phyloP scores from a whole-genome alignment of 2,888 invertebrate genomes.

The Anarsia innoxiella region DNA sequence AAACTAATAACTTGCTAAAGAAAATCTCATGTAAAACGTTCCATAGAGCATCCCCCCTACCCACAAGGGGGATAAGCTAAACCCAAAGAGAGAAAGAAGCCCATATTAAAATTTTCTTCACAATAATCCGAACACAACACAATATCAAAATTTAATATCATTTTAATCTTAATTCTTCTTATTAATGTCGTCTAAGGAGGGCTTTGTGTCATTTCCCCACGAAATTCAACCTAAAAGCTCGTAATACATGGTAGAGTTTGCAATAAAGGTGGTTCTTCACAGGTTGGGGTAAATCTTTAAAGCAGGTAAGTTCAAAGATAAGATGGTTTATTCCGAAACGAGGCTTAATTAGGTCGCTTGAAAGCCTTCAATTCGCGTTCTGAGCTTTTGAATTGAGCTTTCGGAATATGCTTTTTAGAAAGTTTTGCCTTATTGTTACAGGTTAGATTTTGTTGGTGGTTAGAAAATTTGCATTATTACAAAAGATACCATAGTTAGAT shows the following conservation, averaged over 20 bases:
- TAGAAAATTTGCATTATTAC: too few species aligned
- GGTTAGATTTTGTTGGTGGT: too few species aligned
- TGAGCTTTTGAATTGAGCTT: too few species aligned
- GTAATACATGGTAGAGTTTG: slow-evolving; percentile 18
- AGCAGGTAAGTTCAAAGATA: slow-evolving; percentile 71
- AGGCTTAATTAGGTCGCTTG: slow-evolving; percentile 63
- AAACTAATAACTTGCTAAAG: too few species aligned
- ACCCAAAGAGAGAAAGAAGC: slow-evolving; percentile 47
- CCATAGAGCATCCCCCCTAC: background rate
- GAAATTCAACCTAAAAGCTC: background rate
- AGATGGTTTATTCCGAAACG: slow-evolving; percentile 50
- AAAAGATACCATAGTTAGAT: too few species aligned
- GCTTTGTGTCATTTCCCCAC: slow-evolving; percentile 15
- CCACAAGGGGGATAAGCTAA: too few species aligned
- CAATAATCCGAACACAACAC: slow-evolving; percentile 71
- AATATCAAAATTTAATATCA: slow-evolving; percentile 75
- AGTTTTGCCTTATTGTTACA: too few species aligned
- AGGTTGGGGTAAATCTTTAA: slow-evolving; percentile 33
- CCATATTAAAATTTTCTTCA: slow-evolving; percentile 66
- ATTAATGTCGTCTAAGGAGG: slow-evolving; percentile 67
- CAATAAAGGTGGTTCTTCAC: slow-evolving; percentile 26
- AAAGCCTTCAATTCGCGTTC: too few species aligned
- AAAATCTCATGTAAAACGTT: too few species aligned
- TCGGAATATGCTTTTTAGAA: too few species aligned
- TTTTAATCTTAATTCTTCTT: slow-evolving; percentile 74